Percentiles rank a stretch among this genome's conserved stretches.
phyloP scores from a whole-genome alignment of 2,113 vertebrate species.

The Xyrauchen texanus region DNA sequence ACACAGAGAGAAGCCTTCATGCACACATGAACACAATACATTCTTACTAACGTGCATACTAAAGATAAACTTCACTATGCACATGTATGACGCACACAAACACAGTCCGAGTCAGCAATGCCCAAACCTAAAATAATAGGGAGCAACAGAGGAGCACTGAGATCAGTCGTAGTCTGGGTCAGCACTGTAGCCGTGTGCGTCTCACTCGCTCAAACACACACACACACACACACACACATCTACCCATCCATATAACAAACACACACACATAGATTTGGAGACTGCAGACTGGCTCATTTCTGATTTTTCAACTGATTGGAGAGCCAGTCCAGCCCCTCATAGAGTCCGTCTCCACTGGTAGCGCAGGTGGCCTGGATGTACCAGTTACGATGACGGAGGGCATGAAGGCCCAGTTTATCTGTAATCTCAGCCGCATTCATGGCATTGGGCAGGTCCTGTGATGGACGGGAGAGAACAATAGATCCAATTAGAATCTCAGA shows the following conservation, averaged over 20 bases:
- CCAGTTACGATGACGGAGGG: conserved; percentile 81
- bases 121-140: conserved; percentile 60
- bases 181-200: conserved; percentile 55
- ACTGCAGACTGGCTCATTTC: conserved; percentile 73
- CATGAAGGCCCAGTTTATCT: conserved; percentile 82
- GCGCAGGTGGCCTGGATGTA: conserved; percentile 87
- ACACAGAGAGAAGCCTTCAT: conserved; percentile 31
- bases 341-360: conserved; percentile 81
- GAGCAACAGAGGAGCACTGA: conserved; percentile 44
- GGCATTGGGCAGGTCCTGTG: conserved; percentile 83
- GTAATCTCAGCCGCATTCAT: conserved; percentile 87
- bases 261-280: conserved; percentile 56
- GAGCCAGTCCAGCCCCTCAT: conserved; percentile 75
- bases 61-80: conserved; percentile 38
- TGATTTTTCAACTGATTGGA: conserved; percentile 84
- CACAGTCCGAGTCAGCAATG: conserved; percentile 67
- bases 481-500: neutral
- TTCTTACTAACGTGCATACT: conserved; percentile 63
- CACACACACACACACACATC: conserved; percentile 57
- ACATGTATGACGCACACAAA: conserved; percentile 35
- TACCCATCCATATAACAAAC: conserved; percentile 61
- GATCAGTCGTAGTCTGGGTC: conserved; percentile 52
- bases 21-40: conserved; percentile 53
- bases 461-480: neutral
- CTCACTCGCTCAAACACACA: conserved; percentile 54